Conservation (phyloP, 2,888 invertebrate genomes). For the Nomada ruficornis region DNA sequence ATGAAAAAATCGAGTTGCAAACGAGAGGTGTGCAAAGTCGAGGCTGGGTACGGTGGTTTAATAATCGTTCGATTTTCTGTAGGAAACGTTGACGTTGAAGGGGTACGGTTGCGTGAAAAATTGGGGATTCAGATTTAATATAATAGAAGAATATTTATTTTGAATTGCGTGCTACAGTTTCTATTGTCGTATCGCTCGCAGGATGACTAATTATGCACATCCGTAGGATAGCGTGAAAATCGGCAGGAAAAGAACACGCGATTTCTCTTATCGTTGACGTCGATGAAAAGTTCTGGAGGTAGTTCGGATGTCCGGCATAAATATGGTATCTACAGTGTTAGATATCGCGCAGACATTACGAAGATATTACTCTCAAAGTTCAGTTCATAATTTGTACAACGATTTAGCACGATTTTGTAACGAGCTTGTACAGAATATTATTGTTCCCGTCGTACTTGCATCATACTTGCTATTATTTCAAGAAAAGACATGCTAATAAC, state of each 20-base stretch:
- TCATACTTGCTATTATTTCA: too few species aligned
- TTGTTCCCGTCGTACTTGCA: too few species aligned
- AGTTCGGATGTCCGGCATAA: conserved; percentile 29
- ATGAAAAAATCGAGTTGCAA: neutral
- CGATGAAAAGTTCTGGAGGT: conserved; percentile 9
- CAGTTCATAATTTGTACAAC: neutral
- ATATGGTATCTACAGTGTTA: conserved; percentile 22
- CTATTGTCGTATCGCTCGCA: neutral
- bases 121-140: neutral
- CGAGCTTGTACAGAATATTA: neutral
- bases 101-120: neutral
- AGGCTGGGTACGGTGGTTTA: neutral
- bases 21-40: neutral
- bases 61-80: neutral
- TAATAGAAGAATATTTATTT: too few species aligned
- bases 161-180: neutral
- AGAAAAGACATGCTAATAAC: too few species aligned
- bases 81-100: too few species aligned
- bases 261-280: conserved; percentile 38
- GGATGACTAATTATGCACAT: conserved; percentile 9
- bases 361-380: neutral
- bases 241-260: conserved; percentile 39
- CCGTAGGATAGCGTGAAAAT: conserved; percentile 28
- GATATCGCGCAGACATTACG: neutral
- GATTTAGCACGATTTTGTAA: too few species aligned